These are phyloP conservation scores for Andricus quercusramuli DNA, from an alignment of 2,888 invertebrate genomes.

Conservation along the genomic window DNA sequence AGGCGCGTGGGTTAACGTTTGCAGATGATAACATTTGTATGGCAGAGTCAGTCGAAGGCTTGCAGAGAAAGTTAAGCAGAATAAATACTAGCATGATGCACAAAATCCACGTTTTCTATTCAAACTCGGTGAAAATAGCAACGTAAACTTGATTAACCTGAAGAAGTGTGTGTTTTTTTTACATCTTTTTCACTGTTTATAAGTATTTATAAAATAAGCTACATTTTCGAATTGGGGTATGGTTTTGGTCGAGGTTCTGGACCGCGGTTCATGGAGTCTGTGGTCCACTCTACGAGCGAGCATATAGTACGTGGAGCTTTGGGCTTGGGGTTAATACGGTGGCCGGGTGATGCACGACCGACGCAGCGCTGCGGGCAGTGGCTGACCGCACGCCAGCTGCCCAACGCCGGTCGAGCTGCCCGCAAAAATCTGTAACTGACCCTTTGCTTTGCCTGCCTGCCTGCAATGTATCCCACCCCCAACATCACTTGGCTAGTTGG, in stretches of 20 bases:
- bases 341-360: constrained; percentile 77
- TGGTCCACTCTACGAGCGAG: constrained; percentile 61
- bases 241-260: constrained; percentile 48
- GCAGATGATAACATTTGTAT: no score
- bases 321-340: constrained; percentile 76
- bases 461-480: constrained; percentile 56
- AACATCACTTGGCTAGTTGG: constrained; percentile 29
- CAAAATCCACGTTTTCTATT: no score
- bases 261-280: constrained; percentile 63
- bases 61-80: no score
- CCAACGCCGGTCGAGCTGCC: constrained; percentile 66
- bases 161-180: no score
- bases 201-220: not conserved
- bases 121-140: no score
- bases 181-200: no score
- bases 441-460: constrained; percentile 58
- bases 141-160: no score
- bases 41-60: no score
- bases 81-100: no score
- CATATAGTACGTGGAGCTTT: constrained; percentile 61
- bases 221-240: constrained; percentile 46
- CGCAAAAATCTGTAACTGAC: constrained; percentile 73
- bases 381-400: constrained; percentile 78
- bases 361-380: constrained; percentile 74
- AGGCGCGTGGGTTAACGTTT: no score